A percentile compares a stretch with the other conserved stretches of the same genome.
Evolutionary conservation across 2,888 invertebrate genomes (phyloP).

Genomic region (Coenonympha arcania): DNA sequence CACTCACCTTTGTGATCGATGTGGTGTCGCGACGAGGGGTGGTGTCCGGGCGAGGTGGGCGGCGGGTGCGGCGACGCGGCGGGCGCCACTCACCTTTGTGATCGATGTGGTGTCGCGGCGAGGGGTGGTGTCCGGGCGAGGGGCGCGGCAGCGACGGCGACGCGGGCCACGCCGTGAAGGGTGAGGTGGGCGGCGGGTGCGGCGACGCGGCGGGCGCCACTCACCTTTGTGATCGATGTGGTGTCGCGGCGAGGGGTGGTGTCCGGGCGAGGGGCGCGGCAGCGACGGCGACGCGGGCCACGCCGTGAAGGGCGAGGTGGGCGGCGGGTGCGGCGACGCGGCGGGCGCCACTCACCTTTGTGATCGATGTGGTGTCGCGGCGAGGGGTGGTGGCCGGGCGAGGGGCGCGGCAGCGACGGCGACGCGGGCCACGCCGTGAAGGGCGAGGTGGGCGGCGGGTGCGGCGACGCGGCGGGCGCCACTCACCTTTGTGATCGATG

Average conservation of each 20-base stretch:
- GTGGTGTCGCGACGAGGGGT: constrained; percentile 84
- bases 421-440: constrained; percentile 94
- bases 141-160: constrained; percentile 92
- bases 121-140: constrained; percentile 80
- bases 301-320: constrained; percentile 82
- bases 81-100: constrained; percentile 71
- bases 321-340: too few relatives aligned
- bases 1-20: constrained; percentile 72
- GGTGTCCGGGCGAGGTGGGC: constrained; percentile 83
- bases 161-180: constrained; percentile 92
- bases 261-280: constrained; percentile 86
- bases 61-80: constrained; percentile 93
- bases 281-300: constrained; percentile 95
- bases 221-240: constrained; percentile 77
- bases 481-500: constrained; percentile 72
- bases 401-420: constrained; percentile 89
- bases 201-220: too few relatives aligned
- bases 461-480: too few relatives aligned
- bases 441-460: constrained; percentile 77
- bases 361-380: constrained; percentile 82
- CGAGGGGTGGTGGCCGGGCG: constrained; percentile 80
- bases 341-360: constrained; percentile 65
- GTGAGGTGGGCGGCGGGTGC: too few relatives aligned
- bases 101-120: constrained; percentile 82
- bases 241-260: constrained; percentile 81